A percentile compares a stretch with the other conserved stretches of the same genome.
phyloP scores from a whole-genome alignment of 2,888 invertebrate species.

The Hermaeophaga mercurialis region DNA sequence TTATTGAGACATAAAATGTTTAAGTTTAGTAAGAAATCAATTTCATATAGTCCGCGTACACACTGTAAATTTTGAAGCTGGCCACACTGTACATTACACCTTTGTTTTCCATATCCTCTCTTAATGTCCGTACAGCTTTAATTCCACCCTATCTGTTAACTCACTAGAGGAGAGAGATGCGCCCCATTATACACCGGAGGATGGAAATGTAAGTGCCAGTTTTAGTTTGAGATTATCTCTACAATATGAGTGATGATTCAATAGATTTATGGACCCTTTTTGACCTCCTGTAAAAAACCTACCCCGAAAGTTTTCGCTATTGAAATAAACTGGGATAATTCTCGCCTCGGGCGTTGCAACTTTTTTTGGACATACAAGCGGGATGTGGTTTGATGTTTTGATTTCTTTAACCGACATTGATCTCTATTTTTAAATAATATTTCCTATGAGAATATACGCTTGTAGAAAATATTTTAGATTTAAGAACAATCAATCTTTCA shows the following conservation, averaged over 20 bases:
- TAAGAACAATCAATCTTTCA: no score
- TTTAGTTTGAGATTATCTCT: conserved; percentile 46
- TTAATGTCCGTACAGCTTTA: no score
- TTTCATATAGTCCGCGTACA: no score
- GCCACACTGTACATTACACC: no score
- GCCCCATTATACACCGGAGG: conserved; percentile 11
- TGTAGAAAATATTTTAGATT: no score
- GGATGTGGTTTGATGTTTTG: conserved; percentile 42
- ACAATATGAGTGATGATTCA: conserved; percentile 43
- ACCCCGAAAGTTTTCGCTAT: conserved; percentile 16
- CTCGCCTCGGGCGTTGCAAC: conserved; percentile 41
- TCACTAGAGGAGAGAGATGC: conserved; percentile 1
- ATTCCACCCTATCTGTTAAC: conserved; percentile 23
- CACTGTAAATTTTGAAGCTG: no score
- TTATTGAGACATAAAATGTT: no score
- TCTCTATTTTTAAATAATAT: conserved; percentile 6
- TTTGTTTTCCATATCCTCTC: no score
- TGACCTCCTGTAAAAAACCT: conserved; percentile 1
- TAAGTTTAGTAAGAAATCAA: no score
- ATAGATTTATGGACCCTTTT: conserved; percentile 38
- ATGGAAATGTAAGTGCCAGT: conserved; percentile 38
- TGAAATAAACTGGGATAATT: conserved; percentile 27
- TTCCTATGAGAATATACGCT: conserved; percentile 16
- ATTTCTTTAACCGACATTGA: conserved; percentile 35
- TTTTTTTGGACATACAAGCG: conserved; percentile 37